Base-by-base conservation (phyloP, 2,888 invertebrate genomes). In the Phytoseiulus persimilis region DNA sequence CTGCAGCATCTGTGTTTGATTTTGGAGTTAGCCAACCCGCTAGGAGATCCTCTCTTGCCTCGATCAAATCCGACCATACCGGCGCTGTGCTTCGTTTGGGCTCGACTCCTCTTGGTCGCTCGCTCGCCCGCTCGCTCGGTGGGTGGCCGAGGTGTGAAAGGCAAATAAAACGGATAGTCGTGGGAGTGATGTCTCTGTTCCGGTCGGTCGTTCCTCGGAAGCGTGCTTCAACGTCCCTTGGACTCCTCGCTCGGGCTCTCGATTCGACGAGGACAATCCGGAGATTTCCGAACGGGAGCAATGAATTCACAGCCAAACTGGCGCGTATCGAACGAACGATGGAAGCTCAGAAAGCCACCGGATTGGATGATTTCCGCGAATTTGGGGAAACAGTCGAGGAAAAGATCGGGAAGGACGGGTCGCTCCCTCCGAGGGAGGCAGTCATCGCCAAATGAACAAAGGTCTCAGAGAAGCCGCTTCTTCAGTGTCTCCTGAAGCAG, bases 121-220 rank as follows among this genome's bases (percentile, higher is more conserved):
- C 65, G 65, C 65, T 46, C 46, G 14, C 46, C 14, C 46, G 46
- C 46, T 28, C 65, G 1, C 1, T 65, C 65, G 65, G 65, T 65
- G 65, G 65, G 65, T 65, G 65, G 65, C 65, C 65, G 65, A 87
- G 87, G 87, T 87, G 87, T 87, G 87, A 87, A 87, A 87, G 87
- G 87, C 33, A 87, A 87, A 87, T 45, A 87, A 87, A 87, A 33
- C 87, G 33, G 87, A 87, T 87, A 33, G 45, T 45, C 87, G 87
- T 87, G 87, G 87, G 87, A 87, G 87, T 87, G 87, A 87, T 87
- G 87, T 87, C 87, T 87, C 87, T 87, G 45, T 87, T 87, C 33
- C 65, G 65, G 65, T 65, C 65, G 65, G 11, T 65, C 65, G 65
- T 65, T 65, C 65, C 28, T 65, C 18, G 11, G 14, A 23, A 65